These are phyloP conservation scores for Rhingia rostrata DNA, from an alignment of 2,888 invertebrate species.

Conservation along the genomic window DNA sequence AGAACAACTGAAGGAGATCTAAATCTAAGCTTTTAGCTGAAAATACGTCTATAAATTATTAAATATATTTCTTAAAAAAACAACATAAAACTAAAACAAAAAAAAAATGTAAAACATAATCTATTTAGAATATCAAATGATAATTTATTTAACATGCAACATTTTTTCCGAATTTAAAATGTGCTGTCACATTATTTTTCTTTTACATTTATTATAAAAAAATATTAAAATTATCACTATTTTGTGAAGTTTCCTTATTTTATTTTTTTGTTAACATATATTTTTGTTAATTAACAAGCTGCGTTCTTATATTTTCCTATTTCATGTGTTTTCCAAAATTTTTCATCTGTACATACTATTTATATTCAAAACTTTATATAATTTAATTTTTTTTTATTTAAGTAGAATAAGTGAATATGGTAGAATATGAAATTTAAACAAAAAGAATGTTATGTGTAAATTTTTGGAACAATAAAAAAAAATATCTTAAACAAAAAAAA, in stretches of 20 bases:
- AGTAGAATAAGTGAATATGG: conserved; percentile 64
- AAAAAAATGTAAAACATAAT: conserved; percentile 53
- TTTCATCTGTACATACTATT: conserved; percentile 18
- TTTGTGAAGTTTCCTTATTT: neutral
- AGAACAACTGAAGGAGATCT: conserved; percentile 45
- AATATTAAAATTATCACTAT: conserved; percentile 1
- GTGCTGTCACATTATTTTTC: conserved; percentile 15
- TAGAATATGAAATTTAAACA: conserved; percentile 69
- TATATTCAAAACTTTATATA: conserved; percentile 24
- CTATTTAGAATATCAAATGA: conserved; percentile 69
- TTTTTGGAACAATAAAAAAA: conserved; percentile 70
- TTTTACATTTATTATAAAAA: neutral
- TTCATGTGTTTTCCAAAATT: conserved; percentile 11
- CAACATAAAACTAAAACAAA: conserved; percentile 40
- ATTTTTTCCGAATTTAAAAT: conserved; percentile 15
- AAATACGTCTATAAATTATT: conserved; percentile 48
- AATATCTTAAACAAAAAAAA: conserved; percentile 40
- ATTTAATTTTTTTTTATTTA: conserved; percentile 19
- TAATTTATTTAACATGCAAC: conserved; percentile 39
- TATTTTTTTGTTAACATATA: neutral
- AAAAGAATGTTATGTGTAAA: conserved; percentile 61
- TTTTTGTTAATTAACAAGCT: neutral
- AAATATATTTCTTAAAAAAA: conserved; percentile 57
- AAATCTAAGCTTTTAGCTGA: conserved; percentile 64
- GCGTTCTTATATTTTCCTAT: conserved; percentile 18